Base-by-base conservation (phyloP, 2,797 vertebrate species). In the Onychomys leucogaster region DNA sequence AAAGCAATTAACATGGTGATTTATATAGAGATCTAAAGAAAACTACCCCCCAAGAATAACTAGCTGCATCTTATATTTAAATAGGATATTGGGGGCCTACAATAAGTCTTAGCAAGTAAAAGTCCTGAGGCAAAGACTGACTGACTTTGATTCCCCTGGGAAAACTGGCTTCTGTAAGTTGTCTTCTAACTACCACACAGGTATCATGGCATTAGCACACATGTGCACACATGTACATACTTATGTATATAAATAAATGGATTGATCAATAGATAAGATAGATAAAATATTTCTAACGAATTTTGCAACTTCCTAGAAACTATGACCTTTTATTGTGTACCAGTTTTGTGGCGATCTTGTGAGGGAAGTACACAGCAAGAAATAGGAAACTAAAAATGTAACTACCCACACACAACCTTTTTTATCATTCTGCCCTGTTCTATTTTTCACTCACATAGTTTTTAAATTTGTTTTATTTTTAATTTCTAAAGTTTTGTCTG, bases 301-400 rank as follows among this genome's bases (percentile, higher is more conserved):
- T 14, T 95, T 95, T 57, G 87, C n/a, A 94, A 49, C 49, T 94
- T 97, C 84, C 73, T 93, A 93, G 89, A 92, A 84, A 92, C 27
- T 65, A 21, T 93, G 85, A 21, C 41, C 65, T 96, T 97, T 93
- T 94, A 92, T 75, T 57, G 19, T 67, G 81, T 94, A 90, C 93
- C 57, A 95, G 84, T 57, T 82, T 95, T 89, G 77, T 88, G 49
- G 55, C 32, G 91, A 92, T 69, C 85, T 95, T 90, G 37, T 92
- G 80, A 96, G 88, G 52, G 41, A 97, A 94, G 41, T 75, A 43
- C 34, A 89, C 34, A 89, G 59, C 59, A 94, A 46, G 81, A 96
- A 97, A 94, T 75, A 95, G 76, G 49, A 95, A 91, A 86, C 71
- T 95, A 95, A 97, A 96, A 87, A 43, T 92, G 93, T 92, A 96